Evolutionary conservation across 2,797 vertebrate species (phyloP).

Genomic region (Coilia nasus): DNA sequence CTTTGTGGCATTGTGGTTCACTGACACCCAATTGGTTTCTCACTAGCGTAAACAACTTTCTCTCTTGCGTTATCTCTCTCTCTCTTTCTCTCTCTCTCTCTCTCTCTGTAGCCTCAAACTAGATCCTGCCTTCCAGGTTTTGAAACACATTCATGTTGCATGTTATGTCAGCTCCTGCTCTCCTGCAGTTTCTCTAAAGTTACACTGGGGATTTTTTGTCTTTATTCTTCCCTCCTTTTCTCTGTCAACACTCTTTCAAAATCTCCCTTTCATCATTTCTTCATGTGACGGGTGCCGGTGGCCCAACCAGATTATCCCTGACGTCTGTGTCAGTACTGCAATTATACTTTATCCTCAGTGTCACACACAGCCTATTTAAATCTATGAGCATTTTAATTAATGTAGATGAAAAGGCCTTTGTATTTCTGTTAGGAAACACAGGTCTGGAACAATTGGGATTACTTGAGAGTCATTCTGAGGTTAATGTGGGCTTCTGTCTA

Average conservation of each 20-base stretch:
- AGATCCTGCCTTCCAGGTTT: not conserved
- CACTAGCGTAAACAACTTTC: too few species aligned
- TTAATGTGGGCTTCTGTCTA: not conserved
- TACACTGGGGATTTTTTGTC: conserved; percentile 5
- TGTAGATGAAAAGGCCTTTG: conserved; percentile 14
- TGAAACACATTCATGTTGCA: conserved; percentile 4
- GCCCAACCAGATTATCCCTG: not conserved
- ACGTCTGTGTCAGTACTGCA: conserved; percentile 3
- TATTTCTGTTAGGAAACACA: not conserved
- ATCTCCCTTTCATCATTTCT: conserved; percentile 16
- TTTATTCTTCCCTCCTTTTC: conserved; percentile 17
- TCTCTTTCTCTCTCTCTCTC: not conserved
- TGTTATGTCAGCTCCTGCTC: not conserved
- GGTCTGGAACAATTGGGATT: not conserved
- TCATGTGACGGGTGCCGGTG: not conserved
- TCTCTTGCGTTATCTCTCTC: not conserved
- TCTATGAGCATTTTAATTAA: conserved; percentile 7
- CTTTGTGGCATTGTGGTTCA: not conserved
- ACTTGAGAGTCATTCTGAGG: not conserved
- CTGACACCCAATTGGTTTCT: not conserved
- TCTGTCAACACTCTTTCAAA: conserved; percentile 20
- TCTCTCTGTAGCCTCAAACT: conserved; percentile 7
- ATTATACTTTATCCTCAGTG: conserved; percentile 10
- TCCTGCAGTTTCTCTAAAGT: conserved; percentile 3
- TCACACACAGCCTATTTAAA: conserved; percentile 12